phyloP scores from a whole-genome alignment of 2,797 vertebrate species.

The Monodelphis domestica region DNA sequence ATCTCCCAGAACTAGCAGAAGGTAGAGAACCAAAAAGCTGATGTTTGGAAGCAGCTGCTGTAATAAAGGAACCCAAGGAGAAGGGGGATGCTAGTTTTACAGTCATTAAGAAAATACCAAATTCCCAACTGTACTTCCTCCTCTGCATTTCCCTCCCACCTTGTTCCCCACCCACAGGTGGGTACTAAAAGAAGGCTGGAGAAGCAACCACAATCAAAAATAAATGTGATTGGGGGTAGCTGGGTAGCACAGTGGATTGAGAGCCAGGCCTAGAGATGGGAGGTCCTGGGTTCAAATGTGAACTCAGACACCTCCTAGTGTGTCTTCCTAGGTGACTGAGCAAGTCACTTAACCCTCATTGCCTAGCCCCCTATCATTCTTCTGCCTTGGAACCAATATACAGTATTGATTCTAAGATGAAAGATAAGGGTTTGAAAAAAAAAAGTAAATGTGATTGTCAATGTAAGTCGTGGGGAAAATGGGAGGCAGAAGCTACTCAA shows the following conservation, averaged over 20 bases:
- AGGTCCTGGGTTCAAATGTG: no score
- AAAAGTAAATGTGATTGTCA: slow-evolving; percentile 18
- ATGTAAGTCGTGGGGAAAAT: slow-evolving; percentile 21
- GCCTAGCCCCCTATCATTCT: no score
- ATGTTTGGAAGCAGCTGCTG: neutral
- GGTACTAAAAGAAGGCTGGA: slow-evolving; percentile 5
- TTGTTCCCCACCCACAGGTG: neutral
- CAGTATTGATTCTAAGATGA: no score
- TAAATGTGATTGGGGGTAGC: neutral
- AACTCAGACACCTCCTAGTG: no score
- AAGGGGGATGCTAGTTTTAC: neutral
- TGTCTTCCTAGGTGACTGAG: no score
- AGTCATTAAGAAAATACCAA: neutral
- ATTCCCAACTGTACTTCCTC: slow-evolving; percentile 6
- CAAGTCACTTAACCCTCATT: no score
- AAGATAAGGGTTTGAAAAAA: no score
- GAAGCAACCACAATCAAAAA: slow-evolving; percentile 56
- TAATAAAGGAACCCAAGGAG: fast-evolving
- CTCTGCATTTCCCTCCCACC: slow-evolving; percentile 18
- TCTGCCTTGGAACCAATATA: no score
- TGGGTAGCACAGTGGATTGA: no score
- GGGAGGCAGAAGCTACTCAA: slow-evolving; percentile 57
- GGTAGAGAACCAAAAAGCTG: neutral
- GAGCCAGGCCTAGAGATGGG: no score
- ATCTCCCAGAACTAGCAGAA: neutral